Evolutionary conservation across 2,888 invertebrate genomes (phyloP).

Genomic region (Andrena fulva): DNA sequence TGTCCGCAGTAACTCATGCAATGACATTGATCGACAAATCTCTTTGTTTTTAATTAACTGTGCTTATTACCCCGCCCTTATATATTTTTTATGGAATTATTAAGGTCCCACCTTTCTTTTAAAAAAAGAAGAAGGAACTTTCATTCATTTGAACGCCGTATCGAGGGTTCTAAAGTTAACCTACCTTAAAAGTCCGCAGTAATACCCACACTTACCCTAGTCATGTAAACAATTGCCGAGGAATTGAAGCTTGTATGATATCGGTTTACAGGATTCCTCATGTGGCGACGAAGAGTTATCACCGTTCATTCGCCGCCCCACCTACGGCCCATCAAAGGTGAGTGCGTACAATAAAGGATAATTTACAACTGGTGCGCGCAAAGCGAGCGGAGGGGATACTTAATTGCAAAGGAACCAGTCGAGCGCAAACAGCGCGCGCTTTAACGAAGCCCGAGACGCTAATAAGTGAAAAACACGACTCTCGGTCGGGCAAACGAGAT

Average conservation of each 20-base stretch:
- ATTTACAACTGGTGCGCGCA: conserved; percentile 47
- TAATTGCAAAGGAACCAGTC: conserved; percentile 43
- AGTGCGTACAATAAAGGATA: conserved; percentile 49
- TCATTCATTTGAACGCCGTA: no score
- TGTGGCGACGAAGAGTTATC: conserved; percentile 77
- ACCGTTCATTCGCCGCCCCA: conserved; percentile 68
- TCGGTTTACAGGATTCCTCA: conserved; percentile 78
- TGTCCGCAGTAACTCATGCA: no score
- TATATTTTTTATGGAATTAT: no score
- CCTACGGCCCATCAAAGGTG: conserved; percentile 52
- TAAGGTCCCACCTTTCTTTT: no score
- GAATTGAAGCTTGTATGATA: conserved; percentile 19
- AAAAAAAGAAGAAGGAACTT: no score
- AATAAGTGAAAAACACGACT: conserved; percentile 1
- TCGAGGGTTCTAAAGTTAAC: no score
- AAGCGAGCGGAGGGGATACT: conserved; percentile 11
- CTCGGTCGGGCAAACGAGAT: neutral
- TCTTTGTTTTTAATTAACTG: no score
- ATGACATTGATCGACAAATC: no score
- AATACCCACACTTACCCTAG: no score
- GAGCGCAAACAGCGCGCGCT: conserved; percentile 4
- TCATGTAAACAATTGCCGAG: neutral
- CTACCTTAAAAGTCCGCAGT: no score
- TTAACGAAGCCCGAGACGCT: conserved; percentile 6
- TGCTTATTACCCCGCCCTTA: no score